Conservation (phyloP, 2,888 invertebrate genomes). For the Pandemis corylana region DNA sequence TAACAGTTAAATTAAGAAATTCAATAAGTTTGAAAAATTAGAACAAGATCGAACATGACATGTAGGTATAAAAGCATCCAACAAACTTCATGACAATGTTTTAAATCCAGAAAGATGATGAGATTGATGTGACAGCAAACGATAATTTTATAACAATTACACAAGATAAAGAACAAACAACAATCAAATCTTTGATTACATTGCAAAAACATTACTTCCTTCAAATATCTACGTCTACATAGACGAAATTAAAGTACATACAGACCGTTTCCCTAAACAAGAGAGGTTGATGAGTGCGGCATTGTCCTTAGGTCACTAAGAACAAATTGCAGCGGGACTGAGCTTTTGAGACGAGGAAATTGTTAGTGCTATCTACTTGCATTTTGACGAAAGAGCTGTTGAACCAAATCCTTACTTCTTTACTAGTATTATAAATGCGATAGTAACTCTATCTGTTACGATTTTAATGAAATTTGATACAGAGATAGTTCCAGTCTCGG, state of each 20-base stretch:
- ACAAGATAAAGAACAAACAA: not conserved
- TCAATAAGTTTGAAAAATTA: too few relatives aligned
- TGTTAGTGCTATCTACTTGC: not conserved
- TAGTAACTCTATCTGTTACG: too few relatives aligned
- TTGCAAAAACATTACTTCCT: not conserved
- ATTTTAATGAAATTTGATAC: too few relatives aligned
- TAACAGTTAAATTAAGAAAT: not conserved
- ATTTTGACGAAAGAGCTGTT: not conserved
- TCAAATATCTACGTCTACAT: not conserved
- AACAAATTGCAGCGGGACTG: constrained; percentile 36
- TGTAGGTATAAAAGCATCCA: too few relatives aligned
- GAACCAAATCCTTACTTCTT: not conserved
- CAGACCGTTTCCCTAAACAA: constrained; percentile 72
- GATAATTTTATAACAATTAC: not conserved
- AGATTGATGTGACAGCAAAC: not conserved
- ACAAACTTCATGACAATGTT: too few relatives aligned
- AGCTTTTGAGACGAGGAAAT: not conserved
- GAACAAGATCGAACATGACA: too few relatives aligned
- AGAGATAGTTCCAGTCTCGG: too few relatives aligned
- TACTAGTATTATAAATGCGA: too few relatives aligned
- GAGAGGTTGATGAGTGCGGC: constrained; percentile 74
- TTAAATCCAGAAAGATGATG: too few relatives aligned
- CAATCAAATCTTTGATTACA: not conserved
- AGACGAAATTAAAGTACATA: not conserved
- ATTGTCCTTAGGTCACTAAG: constrained; percentile 75